phyloP scores from a whole-genome alignment of 2,888 invertebrate species.

The Salticus scenicus region DNA sequence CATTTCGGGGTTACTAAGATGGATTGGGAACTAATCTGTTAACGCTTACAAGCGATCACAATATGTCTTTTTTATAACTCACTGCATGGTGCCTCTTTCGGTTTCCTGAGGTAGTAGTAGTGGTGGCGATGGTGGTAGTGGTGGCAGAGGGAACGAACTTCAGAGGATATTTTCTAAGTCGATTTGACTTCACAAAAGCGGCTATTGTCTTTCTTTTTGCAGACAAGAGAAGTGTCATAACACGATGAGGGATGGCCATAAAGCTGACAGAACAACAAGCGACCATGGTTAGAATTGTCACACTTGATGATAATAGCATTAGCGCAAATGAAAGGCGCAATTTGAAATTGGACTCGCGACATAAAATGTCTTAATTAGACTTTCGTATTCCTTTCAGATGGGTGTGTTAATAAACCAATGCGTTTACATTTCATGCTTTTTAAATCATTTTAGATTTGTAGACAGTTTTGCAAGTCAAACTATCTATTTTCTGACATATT shows the following conservation, averaged over 20 bases:
- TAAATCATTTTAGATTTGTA: no score
- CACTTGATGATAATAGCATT: background rate
- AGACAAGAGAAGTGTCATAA: conserved; percentile 5
- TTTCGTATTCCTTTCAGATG: no score
- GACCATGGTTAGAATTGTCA: conserved; percentile 1
- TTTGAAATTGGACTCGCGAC: background rate
- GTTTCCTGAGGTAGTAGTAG: background rate
- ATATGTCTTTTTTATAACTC: conserved; percentile 16
- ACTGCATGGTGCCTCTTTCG: background rate
- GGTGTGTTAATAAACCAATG: no score
- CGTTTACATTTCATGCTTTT: no score
- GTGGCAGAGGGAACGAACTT: background rate
- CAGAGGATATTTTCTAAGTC: background rate
- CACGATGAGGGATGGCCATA: background rate
- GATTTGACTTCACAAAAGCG: conserved; percentile 4
- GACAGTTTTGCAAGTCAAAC: no score
- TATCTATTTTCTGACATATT: no score
- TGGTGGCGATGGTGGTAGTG: background rate
- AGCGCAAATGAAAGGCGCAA: background rate
- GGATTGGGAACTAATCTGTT: conserved; percentile 62
- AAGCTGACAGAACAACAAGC: background rate
- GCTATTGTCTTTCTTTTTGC: background rate
- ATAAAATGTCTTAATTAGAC: background rate
- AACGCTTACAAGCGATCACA: conserved; percentile 36
- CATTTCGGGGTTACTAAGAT: conserved; percentile 54